Percentiles rank a stretch among this genome's conserved stretches.
Evolutionary conservation across 2,113 vertebrate species (phyloP).

Genomic region (Halichoeres trimaculatus): DNA sequence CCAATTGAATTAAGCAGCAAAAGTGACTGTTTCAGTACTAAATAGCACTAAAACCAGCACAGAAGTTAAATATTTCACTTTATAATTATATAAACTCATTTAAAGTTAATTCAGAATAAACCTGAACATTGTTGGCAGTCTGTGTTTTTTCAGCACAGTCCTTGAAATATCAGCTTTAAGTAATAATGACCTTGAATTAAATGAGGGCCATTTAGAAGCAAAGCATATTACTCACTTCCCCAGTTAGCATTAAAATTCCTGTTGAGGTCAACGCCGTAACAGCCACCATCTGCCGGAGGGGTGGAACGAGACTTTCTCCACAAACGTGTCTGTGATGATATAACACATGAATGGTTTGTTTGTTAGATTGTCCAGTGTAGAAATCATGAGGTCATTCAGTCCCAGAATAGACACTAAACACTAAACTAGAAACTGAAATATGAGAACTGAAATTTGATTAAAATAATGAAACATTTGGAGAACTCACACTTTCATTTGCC

Average conservation of each 20-base stretch:
- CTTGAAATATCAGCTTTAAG: too few relatives aligned
- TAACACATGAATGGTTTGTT: neutral
- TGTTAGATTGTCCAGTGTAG: neutral
- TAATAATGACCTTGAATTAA: neutral
- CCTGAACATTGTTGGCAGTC: too few relatives aligned
- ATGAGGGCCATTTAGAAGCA: neutral
- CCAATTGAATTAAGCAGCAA: too few relatives aligned
- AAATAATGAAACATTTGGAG: neutral
- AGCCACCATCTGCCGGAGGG: constrained; percentile 54
- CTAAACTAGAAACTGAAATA: too few relatives aligned
- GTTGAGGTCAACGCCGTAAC: constrained; percentile 84
- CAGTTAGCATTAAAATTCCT: constrained; percentile 83
- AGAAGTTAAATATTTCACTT: too few relatives aligned
- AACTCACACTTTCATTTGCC: constrained; percentile 70
- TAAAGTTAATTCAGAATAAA: too few relatives aligned
- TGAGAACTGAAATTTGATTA: neutral
- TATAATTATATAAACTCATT: too few relatives aligned
- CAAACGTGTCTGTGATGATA: constrained; percentile 70
- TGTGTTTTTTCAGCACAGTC: too few relatives aligned
- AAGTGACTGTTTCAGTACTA: too few relatives aligned
- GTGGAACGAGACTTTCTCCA: constrained; percentile 85
- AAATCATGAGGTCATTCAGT: neutral
- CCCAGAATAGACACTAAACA: neutral
- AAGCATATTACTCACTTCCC: constrained; percentile 81
- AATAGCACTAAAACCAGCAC: too few relatives aligned